Evolutionary conservation across 2,797 vertebrate species (phyloP), one percentile per base, ranked within the genome.

Genomic region (Coreius guichenoti): DNA sequence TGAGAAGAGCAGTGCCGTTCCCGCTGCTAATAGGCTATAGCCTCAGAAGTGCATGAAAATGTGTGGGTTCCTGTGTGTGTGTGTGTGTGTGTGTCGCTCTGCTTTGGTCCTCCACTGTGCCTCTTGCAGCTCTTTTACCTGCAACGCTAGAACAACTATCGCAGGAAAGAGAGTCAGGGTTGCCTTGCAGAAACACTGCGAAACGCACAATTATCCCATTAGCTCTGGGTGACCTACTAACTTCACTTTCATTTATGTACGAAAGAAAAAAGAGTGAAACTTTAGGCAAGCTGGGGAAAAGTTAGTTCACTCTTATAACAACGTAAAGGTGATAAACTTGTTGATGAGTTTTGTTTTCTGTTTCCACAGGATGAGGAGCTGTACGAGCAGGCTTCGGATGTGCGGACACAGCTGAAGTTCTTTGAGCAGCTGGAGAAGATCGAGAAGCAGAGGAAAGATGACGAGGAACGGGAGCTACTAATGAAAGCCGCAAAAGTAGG

Each of bases 361-460:
- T 65, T 7, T 86, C 69, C 87, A 89, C 88, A 99, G 98, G 97
- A 99, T 86, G 97, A 98, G 7, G 96, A 97, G 88, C 95, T 94
- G 84, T 95, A 95, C 0, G 96, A 98, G 90, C 97, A 97, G 93
- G 92, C 92, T 11, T 95, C 95, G 68, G 96, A 99, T 1, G 97
- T 98, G 80, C 95, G 97, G 89, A 90, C 95, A 2, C 98, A 99
- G 92, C 96, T 99, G 45, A 97, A 96, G 87, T 99, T 97, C 91
- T 98, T 99, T 73, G 97, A 99, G 92, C 97, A 98, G 93, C 95
- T 99, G 75, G 98, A 99, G 94, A 97, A 97, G 91, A 96, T 98
- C 90, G 97, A 99, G 88, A 99, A 98, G 86, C 97, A 98, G 89
- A 95, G 96, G 82, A 99, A 98, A 90, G 98, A 99, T 0, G 97